Conservation (phyloP, 1,140 invertebrate genomes). For the Armadillidium nasatum region DNA sequence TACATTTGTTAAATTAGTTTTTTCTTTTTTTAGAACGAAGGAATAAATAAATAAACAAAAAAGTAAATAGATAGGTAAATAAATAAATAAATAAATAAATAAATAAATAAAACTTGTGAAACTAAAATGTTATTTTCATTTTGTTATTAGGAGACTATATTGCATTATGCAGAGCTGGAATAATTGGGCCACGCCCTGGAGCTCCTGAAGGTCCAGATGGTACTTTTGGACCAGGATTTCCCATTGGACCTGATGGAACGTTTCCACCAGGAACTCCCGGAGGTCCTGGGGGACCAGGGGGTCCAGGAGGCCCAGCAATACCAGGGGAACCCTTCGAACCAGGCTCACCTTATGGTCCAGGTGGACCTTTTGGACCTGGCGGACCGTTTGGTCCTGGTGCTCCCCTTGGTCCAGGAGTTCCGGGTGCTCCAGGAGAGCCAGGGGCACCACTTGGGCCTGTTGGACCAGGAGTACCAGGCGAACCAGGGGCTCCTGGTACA, state of each 20-base stretch:
- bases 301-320: no score
- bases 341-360: no score
- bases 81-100: neutral
- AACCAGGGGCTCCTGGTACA: neutral
- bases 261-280: conserved; percentile 12
- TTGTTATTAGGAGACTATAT: conserved; percentile 29
- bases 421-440: conserved; percentile 12
- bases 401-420: neutral
- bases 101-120: neutral
- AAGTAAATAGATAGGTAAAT: no score
- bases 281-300: neutral
- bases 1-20: no score
- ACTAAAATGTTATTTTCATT: neutral
- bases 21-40: no score
- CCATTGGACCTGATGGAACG: conserved; percentile 28
- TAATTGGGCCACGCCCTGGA: conserved; percentile 5
- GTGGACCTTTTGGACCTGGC: conserved; percentile 11
- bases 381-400: conserved; percentile 11
- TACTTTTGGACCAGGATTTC: neutral
- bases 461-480: neutral
- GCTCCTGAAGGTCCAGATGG: conserved; percentile 25
- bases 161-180: conserved; percentile 31
- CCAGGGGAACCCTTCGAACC: no score
- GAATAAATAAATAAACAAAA: no score
- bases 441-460: conserved; percentile 11